phyloP scores from a whole-genome alignment of 2,113 vertebrate species.

The Petaurus breviceps region DNA sequence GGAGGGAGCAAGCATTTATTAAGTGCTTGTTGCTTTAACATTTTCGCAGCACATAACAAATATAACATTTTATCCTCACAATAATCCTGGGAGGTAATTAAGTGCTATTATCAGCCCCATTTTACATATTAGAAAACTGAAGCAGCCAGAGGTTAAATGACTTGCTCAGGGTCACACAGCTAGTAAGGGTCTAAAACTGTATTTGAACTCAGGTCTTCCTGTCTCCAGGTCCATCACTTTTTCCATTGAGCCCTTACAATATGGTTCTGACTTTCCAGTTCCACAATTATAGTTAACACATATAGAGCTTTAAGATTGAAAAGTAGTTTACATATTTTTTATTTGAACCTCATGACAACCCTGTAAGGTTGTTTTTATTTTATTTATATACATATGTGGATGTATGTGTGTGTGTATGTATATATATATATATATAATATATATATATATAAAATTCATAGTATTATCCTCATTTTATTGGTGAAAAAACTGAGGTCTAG shows the following conservation, averaged over 20 bases:
- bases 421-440: too few relatives aligned
- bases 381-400: too few relatives aligned
- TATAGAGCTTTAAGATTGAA: not conserved
- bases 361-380: not conserved
- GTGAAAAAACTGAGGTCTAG: not conserved
- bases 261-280: not conserved
- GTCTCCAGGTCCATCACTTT: not conserved
- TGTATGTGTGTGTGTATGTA: too few relatives aligned
- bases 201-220: not conserved
- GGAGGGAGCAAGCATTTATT: not conserved
- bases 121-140: not conserved
- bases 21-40: not conserved
- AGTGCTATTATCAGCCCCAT: not conserved
- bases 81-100: not conserved
- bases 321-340: not conserved
- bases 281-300: not conserved
- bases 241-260: not conserved
- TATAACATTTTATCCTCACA: not conserved
- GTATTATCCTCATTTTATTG: not conserved
- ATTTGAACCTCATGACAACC: not conserved
- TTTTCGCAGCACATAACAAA: not conserved
- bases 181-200: not conserved
- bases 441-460: not conserved
- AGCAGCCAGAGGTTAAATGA: not conserved
- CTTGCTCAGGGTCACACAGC: not conserved